Evolutionary conservation across 2,113 vertebrate species (phyloP), one percentile per base, ranked within the genome.

Genomic region (Anarhynchus alexandrinus): DNA sequence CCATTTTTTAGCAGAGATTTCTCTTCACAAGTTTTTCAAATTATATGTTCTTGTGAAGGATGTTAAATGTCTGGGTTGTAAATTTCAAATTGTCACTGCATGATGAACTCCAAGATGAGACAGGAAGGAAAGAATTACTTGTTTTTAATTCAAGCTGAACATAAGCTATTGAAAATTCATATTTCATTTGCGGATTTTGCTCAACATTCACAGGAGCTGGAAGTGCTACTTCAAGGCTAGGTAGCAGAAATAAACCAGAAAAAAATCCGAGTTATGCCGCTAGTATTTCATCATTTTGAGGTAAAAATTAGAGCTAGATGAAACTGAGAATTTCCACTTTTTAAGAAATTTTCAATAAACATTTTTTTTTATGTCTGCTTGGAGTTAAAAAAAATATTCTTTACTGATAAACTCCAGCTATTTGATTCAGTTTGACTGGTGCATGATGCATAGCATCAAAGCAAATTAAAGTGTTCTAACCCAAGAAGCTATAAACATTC

Each of bases 11-110:
- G 72, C 58, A 94, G 94, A 97, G 96, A 97, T 96, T 97, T 97
- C 95, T 97, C 96, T 97, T 97, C 92, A 96, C 96, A 92, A 93
- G 96, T 97, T 98, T 98, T 98, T 97, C 97, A 98, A 96, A 98
- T 98, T 97, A 96, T 96, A 97, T 98, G 96, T 97, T 97, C 97
- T 97, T 92, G 97, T 96, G 97, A 97, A 98, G 92, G 89, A 92
- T 88, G 90, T 95, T 98, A 97, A 98, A 96, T 93, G 95, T 96
- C 94, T 98, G 92, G 93, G 86, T 92, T 57, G 61, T 95, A 97
- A 96, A 97, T 97, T 98, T 97, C 78, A 96, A 87, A 97, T 97
- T 97, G 95, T 97, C 96, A 86, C 94, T 96, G 90, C 92, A 87
- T 95, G 96, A 96, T 97, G 96, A 97, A 97, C 94, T 97, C 79